Percentiles rank a stretch among this genome's conserved stretches.
phyloP scores from a whole-genome alignment of 2,113 vertebrate genomes.

The Chelonoidis abingdonii region DNA sequence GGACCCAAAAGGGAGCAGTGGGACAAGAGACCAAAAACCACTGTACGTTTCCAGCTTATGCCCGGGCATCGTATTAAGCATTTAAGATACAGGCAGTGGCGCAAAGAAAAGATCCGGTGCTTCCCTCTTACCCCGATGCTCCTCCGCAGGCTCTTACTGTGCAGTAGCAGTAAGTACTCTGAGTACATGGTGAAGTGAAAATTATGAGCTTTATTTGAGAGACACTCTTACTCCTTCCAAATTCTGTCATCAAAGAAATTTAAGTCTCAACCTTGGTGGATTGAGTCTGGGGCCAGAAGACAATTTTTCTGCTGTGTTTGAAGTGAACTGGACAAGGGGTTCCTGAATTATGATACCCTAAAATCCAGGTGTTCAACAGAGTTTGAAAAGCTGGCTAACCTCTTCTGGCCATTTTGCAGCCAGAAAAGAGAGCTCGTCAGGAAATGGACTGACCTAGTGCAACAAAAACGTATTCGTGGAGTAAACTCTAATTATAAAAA shows the following conservation, averaged over 20 bases:
- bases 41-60: not conserved
- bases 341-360: not conserved
- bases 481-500: accelerated
- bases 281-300: not conserved
- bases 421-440: not conserved
- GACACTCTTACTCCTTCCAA: not conserved
- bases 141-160: constrained; percentile 12
- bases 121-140: not conserved
- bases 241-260: not conserved
- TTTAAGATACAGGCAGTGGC: constrained; percentile 28
- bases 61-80: not conserved
- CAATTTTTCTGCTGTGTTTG: not conserved
- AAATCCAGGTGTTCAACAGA: not conserved
- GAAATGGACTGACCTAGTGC: not conserved
- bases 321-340: not conserved
- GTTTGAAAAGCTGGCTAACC: not conserved
- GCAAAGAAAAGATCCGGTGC: not conserved
- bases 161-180: not conserved
- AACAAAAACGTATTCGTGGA: not conserved
- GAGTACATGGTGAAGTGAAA: constrained; percentile 6
- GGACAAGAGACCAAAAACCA: constrained; percentile 40
- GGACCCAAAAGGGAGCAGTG: constrained; percentile 27
- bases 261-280: not conserved
- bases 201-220: not conserved
- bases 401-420: not conserved